Evolutionary conservation across 2,888 invertebrate species (phyloP).

Genomic region (Heteropelma amictum): DNA sequence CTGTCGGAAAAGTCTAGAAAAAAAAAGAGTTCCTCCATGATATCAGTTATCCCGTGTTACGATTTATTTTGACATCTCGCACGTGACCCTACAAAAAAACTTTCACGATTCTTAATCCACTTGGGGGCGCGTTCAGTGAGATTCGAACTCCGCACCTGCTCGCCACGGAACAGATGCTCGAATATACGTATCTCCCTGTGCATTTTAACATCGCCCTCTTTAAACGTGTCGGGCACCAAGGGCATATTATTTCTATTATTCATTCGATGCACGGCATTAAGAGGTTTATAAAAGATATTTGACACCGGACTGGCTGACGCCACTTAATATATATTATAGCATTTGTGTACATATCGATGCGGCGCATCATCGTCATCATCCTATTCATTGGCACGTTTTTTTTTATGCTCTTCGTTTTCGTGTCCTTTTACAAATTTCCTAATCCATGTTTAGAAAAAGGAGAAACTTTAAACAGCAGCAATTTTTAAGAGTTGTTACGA

Average conservation of each 20-base stretch:
- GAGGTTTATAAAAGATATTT: conserved; percentile 54
- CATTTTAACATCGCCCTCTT: conserved; percentile 27
- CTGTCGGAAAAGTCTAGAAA: not conserved
- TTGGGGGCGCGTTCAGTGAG: conserved; percentile 64
- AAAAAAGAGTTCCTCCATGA: conserved; percentile 24
- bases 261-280: conserved; percentile 43
- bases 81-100: conserved; percentile 77
- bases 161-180: conserved; percentile 65
- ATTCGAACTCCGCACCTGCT: conserved; percentile 70
- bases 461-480: no score
- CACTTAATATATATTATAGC: conserved; percentile 32
- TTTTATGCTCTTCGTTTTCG: not conserved
- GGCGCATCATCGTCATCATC: conserved; percentile 11
- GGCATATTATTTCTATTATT: conserved; percentile 51
- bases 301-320: conserved; percentile 40
- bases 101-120: conserved; percentile 66
- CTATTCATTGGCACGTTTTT: conserved; percentile 50
- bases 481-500: not conserved
- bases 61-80: conserved; percentile 75
- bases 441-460: not conserved
- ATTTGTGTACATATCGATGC: not conserved
- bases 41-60: conserved; percentile 70
- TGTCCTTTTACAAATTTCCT: not conserved
- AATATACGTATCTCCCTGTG: conserved; percentile 2
- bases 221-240: conserved; percentile 28